Conservation (phyloP, 2,113 vertebrate genomes). For the Anarhynchus alexandrinus region DNA sequence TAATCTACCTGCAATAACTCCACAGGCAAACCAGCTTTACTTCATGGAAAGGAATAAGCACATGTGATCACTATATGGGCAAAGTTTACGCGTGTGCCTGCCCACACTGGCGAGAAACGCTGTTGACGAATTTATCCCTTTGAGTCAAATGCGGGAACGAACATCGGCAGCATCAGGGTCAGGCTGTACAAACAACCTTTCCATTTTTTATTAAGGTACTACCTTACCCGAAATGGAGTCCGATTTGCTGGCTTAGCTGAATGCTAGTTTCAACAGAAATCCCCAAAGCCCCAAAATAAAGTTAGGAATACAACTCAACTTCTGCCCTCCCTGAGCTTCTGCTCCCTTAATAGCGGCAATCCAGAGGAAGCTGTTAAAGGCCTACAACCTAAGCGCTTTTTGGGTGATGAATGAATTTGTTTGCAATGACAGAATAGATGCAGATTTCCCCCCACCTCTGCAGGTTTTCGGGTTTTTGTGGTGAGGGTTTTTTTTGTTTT, state of each 20-base stretch:
- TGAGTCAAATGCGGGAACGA: rapidly evolving
- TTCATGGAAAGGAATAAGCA: background rate
- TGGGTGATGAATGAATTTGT: background rate
- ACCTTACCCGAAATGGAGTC: background rate
- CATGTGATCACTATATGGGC: rapidly evolving
- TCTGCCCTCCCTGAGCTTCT: background rate
- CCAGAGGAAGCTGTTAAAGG: background rate
- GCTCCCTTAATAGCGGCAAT: background rate
- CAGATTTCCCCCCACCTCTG: background rate
- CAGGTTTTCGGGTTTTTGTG: background rate
- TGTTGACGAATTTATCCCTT: background rate
- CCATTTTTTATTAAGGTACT: background rate
- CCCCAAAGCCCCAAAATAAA: background rate
- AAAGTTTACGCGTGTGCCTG: background rate
- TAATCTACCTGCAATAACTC: background rate
- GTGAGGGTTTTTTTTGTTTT: background rate
- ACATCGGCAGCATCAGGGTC: background rate
- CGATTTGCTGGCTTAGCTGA: background rate
- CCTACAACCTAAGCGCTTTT: background rate
- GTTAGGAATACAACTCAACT: background rate
- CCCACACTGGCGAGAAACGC: background rate
- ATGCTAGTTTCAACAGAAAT: background rate
- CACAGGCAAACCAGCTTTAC: background rate
- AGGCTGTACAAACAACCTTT: background rate
- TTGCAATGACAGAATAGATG: background rate